Conservation (phyloP, 2,113 vertebrate genomes). For the Pollimyrus isidori region DNA sequence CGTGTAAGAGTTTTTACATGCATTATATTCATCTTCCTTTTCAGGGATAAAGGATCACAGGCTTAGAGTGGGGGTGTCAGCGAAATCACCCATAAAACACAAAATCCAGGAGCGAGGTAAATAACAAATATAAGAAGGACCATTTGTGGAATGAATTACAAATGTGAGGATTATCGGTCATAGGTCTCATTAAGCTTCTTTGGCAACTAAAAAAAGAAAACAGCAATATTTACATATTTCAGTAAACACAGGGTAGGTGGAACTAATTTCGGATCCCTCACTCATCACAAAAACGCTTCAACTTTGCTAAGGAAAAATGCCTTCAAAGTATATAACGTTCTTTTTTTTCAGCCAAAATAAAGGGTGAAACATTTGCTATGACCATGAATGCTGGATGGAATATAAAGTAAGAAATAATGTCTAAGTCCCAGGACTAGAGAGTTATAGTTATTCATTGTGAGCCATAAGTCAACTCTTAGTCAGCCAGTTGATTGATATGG, state of each 20-base stretch:
- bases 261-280: background rate
- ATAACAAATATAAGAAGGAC: background rate
- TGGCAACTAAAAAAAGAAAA: background rate
- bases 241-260: background rate
- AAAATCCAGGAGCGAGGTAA: background rate
- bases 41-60: background rate
- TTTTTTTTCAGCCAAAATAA: background rate
- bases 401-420: background rate
- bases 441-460: background rate
- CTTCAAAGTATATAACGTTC: background rate
- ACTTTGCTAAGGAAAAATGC: background rate
- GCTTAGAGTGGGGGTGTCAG: background rate
- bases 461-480: background rate
- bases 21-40: background rate
- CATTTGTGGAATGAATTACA: background rate
- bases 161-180: background rate
- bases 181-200: background rate
- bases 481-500: background rate
- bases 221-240: background rate
- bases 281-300: background rate
- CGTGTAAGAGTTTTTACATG: background rate
- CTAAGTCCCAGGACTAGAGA: background rate
- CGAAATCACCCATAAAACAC: background rate
- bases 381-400: background rate
- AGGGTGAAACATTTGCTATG: background rate